Percentiles rank a stretch among this genome's conserved stretches.
Conservation (phyloP, 2,888 invertebrate species). For the Tuta absoluta region DNA sequence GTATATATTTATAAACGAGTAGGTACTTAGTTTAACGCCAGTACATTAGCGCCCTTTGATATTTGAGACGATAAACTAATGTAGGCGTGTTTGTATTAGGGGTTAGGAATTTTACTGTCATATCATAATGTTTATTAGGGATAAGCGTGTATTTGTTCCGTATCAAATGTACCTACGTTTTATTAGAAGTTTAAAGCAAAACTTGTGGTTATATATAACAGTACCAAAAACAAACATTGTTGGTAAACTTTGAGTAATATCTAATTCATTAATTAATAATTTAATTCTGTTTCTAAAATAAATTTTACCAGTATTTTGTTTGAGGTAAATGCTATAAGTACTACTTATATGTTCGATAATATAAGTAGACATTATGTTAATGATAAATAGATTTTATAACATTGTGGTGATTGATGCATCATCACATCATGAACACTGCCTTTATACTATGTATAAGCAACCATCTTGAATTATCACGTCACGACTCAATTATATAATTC, state of each 20-base stretch:
- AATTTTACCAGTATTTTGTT: no score
- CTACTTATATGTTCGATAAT: neutral
- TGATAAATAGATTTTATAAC: neutral
- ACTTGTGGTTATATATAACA: no score
- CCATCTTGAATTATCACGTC: neutral
- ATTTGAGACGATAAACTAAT: conserved; percentile 25
- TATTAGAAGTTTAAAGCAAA: neutral
- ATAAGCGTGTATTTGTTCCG: neutral
- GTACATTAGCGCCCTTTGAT: conserved; percentile 28
- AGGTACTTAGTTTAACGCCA: conserved; percentile 17
- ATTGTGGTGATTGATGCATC: neutral
- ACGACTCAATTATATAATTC: neutral
- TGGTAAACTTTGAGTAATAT: no score
- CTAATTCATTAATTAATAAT: no score
- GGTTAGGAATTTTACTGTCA: conserved; percentile 6
- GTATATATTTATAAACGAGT: conserved; percentile 22
- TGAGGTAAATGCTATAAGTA: no score
- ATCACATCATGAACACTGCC: neutral
- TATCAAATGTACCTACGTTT: neutral
- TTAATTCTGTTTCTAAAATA: no score
- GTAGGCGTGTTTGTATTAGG: conserved; percentile 12
- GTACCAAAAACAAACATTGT: no score
- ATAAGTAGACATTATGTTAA: neutral
- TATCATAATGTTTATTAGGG: neutral
- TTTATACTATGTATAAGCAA: neutral